Evolutionary conservation across 1,140 invertebrate species (phyloP), one percentile per base, ranked within the genome.

Genomic region (Listronotus bonariensis): DNA sequence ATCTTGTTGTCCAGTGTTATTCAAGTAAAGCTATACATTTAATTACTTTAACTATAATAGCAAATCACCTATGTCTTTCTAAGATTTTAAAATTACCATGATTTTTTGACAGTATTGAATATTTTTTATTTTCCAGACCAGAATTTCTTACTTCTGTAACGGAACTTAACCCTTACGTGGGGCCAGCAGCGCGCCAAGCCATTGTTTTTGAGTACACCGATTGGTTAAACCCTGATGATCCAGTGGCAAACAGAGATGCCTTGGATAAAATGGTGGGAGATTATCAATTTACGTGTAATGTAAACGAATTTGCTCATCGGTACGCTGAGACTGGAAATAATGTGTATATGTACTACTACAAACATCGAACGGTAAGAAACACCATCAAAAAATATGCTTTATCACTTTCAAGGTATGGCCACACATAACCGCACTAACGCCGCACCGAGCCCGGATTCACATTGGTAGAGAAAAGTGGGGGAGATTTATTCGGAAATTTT

Each of bases 251-350:
- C 79, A 83, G 92, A 43, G 87, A 95, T 74, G 88, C 90, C 10
- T 81, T 97, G 26, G 95, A 96, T 74, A 94, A 94, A 77, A 93
- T 97, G 80, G 92, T 98, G n/a, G 96, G 96, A 3, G 97, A 99
- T 80, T 95, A 93, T 76, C 92, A 97, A 71, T 98, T 98, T 78
- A 94, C 95, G 0, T 99, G 97, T 81, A 90, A 92, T 73, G 92
- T 97, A 32, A 96, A 97, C 78, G 92, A 97, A 74, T 90, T 92
- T 75, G 93, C 95, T 1, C 86, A 91, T 70, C 83, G 89, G 17
- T 97, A 97, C 75, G 90, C 95, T 3, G 88, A 92, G 68, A 89
- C 89, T 15, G 91, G 92, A 4, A 92, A 93, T 77, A 90, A 91
- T 72, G 93, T 97, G 17, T 98, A 94, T 80, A 95, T 95, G 85